Conservation (phyloP, 2,888 invertebrate genomes). For the Idaea biselata region DNA sequence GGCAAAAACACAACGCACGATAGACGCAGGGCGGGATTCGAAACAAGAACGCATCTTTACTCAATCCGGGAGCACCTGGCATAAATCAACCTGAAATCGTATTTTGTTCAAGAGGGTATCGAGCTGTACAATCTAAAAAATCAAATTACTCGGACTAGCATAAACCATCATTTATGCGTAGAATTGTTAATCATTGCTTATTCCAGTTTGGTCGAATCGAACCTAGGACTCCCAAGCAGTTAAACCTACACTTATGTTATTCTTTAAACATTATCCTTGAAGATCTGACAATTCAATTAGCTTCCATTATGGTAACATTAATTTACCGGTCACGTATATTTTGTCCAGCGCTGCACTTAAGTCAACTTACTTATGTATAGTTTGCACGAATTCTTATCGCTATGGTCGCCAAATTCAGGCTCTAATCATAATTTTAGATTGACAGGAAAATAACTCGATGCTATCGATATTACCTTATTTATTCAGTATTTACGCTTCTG, state of each 20-base stretch:
- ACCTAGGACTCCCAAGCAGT: neutral
- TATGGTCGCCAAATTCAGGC: neutral
- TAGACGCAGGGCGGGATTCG: too few relatives aligned
- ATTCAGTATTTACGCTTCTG: too few relatives aligned
- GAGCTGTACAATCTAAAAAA: too few relatives aligned
- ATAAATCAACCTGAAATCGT: too few relatives aligned
- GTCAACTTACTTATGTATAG: neutral
- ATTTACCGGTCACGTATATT: neutral
- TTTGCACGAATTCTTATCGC: neutral
- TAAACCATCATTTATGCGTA: neutral
- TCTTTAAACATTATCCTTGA: neutral
- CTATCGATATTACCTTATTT: too few relatives aligned
- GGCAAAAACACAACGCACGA: too few relatives aligned
- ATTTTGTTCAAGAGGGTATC: too few relatives aligned
- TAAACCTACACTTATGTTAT: neutral
- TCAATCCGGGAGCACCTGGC: too few relatives aligned
- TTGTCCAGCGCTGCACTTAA: neutral
- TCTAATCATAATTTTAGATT: neutral
- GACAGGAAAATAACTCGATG: neutral
- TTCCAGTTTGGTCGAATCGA: too few relatives aligned
- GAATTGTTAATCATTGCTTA: neutral
- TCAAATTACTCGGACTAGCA: too few relatives aligned
- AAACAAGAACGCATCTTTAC: neutral
- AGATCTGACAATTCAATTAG: neutral
- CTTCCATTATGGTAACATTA: neutral